Evolutionary conservation across 2,888 invertebrate species (phyloP).

Genomic region (Drosophila ezoana): DNA sequence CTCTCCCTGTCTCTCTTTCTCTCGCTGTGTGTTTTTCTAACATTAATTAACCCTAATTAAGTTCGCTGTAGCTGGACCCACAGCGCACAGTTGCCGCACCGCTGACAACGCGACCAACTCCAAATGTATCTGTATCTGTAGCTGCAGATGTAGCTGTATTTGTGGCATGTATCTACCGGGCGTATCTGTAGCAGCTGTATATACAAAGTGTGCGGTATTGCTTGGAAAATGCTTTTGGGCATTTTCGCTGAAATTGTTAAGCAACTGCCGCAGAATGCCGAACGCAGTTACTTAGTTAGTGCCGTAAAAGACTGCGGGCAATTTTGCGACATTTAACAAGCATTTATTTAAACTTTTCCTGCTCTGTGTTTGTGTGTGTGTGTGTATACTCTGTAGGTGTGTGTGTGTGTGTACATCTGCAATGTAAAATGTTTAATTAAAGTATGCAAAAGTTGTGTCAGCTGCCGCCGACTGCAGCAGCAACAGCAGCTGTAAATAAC

Average conservation of each 20-base stretch:
- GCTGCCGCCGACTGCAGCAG: slow-evolving; percentile 56
- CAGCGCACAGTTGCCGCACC: slow-evolving; percentile 12
- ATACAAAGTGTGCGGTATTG: slow-evolving; percentile 20
- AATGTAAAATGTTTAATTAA: slow-evolving; percentile 70
- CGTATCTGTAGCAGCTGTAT: slow-evolving; percentile 11
- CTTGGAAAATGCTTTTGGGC: slow-evolving; percentile 49
- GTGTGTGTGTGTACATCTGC: slow-evolving; percentile 46
- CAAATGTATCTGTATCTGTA: slow-evolving; percentile 9
- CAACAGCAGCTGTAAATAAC: slow-evolving; percentile 63
- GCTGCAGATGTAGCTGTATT: slow-evolving; percentile 1
- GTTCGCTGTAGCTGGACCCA: slow-evolving; percentile 40
- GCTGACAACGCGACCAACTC: slow-evolving; percentile 10
- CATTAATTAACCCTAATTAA: slow-evolving; percentile 80
- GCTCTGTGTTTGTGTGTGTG: background rate
- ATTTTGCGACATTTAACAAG: slow-evolving; percentile 68
- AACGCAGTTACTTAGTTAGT: slow-evolving; percentile 49
- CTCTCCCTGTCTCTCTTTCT: background rate
- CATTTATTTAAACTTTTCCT: slow-evolving; percentile 64
- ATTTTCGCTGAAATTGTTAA: slow-evolving; percentile 60
- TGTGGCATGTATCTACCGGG: slow-evolving; percentile 5
- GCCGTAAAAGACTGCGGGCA: slow-evolving; percentile 58
- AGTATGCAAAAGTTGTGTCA: slow-evolving; percentile 69
- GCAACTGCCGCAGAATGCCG: slow-evolving; percentile 58
- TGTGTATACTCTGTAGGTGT: background rate
- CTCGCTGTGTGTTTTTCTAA: slow-evolving; percentile 55